Base-by-base conservation (phyloP, 2,888 invertebrate species). In the Agrotis ipsilon region DNA sequence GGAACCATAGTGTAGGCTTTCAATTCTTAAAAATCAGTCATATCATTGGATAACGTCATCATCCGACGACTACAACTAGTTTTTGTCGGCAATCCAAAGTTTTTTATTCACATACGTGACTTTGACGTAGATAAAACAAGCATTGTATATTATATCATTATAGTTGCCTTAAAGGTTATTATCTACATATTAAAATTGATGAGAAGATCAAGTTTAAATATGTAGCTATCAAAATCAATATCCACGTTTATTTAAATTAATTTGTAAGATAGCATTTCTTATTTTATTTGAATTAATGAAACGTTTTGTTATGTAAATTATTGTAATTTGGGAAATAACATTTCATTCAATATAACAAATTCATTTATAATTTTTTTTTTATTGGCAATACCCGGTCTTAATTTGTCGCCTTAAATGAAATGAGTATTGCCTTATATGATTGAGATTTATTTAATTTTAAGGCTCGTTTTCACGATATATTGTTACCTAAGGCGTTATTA, bases 81-180 rank as follows among this genome's bases (percentile, higher is more conserved):
- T 78, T 80, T 82, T 54, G 32, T 39, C 18, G 16, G 27, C 7
- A 11, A 13, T 48, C 32, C 18, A 14, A 51, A 32, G 49, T 65
- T 72, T 78, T 39, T 78, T 78, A 46, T 60, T 5, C 19, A 1
- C 27, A 64, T 52, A 19, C 64, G 67, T 79, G 72, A 68, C 57
- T 58, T 27, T 51, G 73, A 78, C 46, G 49, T 61, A 39, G 11
- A 39, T 39, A 62, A 59, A 62, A 57, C 55, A 32, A 48, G 14
- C 32, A 27, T 54, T 43, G 54, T 51, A 13, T 55, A 13, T 55
- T 51, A 4, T 62, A 43, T 54, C 32, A 16, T 54, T 49, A 19
- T 45, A 52, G 7, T 43, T 48, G 43, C 4, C 16, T 39, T 57
- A 27, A 48, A 62, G 55, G 24, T 64, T 27, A 51, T 55, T 52